phyloP scores from a whole-genome alignment of 2,888 invertebrate genomes.

The Ornithoptera alexandrae region DNA sequence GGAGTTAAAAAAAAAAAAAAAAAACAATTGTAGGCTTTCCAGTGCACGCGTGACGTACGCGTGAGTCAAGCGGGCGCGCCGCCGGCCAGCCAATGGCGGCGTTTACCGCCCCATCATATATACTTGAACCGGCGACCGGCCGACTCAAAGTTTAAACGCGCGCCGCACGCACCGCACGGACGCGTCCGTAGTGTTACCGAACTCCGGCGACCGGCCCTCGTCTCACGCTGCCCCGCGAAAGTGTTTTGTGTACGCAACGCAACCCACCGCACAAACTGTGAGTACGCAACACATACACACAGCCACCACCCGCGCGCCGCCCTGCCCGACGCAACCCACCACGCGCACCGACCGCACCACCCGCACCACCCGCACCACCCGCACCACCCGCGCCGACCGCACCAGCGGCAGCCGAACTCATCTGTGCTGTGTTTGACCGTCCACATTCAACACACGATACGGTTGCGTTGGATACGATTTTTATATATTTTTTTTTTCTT shows the following conservation, averaged over 20 bases:
- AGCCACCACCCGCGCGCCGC: neutral
- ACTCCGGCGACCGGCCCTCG: conserved; percentile 31
- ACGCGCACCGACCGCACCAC: conserved; percentile 4
- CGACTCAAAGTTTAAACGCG: conserved; percentile 58
- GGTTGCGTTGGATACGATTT: conserved; percentile 19
- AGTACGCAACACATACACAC: conserved; percentile 44
- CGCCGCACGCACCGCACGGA: conserved; percentile 41
- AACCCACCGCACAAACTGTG: conserved; percentile 52
- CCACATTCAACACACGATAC: neutral
- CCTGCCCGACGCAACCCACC: conserved; percentile 8
- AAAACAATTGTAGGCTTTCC: conserved; percentile 60
- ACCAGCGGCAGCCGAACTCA: neutral
- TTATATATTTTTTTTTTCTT: conserved; percentile 6
- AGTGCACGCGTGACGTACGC: conserved; percentile 54
- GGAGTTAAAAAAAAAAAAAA: conserved; percentile 28
- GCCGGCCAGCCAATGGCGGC: conserved; percentile 53
- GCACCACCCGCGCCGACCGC: conserved; percentile 5
- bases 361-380: neutral
- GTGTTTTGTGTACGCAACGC: conserved; percentile 47
- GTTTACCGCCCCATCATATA: conserved; percentile 58
- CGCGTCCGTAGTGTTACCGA: conserved; percentile 27
- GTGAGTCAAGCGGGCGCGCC: conserved; percentile 61
- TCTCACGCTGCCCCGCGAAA: conserved; percentile 42
- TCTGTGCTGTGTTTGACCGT: conserved; percentile 1
- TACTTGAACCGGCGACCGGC: conserved; percentile 53